Base-by-base conservation (phyloP, 2,888 invertebrate species). In the Rhimphoctona megacephalus region DNA sequence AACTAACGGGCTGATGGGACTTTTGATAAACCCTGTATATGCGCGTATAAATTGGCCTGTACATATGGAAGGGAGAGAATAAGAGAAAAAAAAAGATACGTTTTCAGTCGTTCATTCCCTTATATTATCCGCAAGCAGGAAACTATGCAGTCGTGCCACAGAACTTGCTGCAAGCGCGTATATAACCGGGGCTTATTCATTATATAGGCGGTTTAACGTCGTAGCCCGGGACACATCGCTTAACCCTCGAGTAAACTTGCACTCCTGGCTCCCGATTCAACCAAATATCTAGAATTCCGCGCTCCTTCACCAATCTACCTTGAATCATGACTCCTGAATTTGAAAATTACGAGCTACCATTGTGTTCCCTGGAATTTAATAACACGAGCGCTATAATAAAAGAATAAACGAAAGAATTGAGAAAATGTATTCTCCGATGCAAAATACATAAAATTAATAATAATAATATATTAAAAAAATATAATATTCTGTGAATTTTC, bases 121-220 rank as follows among this genome's bases (percentile, higher is more conserved):
- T 57, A 52, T 74, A 81, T 81, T 79, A 52, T 57, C 57, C 57
- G 57, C 57, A 25, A 67, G 57, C 25, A 66, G 61, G 46, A 81
- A 73, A 81, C 80, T 61, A 69, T 43, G 36, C 76, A 73, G 66
- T 25, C 69, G 49, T 64, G 76, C n/a, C 64, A 17, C 77, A 30
- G 67, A 49, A 61, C 39, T 74, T 22, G 25, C 46, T 43, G 39
- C 70, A 54, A 70, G 43, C 76, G 57, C 52, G 57, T 81, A 74
- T 57, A 67, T 57, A 81, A 66, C 83, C 54, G 11, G 74, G 76
- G 78, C n/a, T 86, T 80, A 80, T 86, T 83, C 79, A 83, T 83
- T 83, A 86, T 46, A 46, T 43, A 14, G 25, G 30, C 22, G 66
- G 78, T 73, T 73, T 73, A 78, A 67, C 73, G 30, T 72, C 81